Evolutionary conservation across 1,140 invertebrate species (phyloP).

Genomic region (Bombus affinis): DNA sequence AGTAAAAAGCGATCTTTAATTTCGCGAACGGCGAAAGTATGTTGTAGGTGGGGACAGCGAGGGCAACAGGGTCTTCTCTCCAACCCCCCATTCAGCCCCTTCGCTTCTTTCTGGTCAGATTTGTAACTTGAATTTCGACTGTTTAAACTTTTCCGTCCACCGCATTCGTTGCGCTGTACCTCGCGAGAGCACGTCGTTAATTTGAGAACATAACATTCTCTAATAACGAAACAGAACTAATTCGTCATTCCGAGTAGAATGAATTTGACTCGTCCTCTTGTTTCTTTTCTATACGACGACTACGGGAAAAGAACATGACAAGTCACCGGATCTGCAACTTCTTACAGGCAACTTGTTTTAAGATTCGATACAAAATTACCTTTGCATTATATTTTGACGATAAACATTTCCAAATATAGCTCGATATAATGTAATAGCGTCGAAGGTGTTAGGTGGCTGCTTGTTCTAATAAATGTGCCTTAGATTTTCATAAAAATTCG

Average conservation of each 20-base stretch:
- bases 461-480: neutral
- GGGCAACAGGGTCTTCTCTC: neutral
- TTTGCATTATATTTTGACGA: too few relatives aligned
- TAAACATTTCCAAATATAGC: too few relatives aligned
- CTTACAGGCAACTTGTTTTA: too few relatives aligned
- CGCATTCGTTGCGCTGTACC: neutral
- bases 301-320: too few relatives aligned
- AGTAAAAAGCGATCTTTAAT: conserved; percentile 75
- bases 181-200: neutral
- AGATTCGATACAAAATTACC: too few relatives aligned
- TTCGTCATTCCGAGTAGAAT: neutral
- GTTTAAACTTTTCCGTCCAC: neutral
- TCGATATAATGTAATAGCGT: neutral
- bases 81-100: neutral
- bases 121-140: conserved; percentile 12
- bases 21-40: conserved; percentile 60
- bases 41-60: conserved; percentile 35
- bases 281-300: neutral
- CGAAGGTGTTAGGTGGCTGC: neutral
- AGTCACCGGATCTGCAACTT: too few relatives aligned
- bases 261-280: neutral
- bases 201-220: neutral
- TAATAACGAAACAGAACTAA: neutral
- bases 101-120: neutral
- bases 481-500: neutral